Evolutionary conservation across 2,888 invertebrate genomes (phyloP).

Genomic region (Limnephilus lunatus): DNA sequence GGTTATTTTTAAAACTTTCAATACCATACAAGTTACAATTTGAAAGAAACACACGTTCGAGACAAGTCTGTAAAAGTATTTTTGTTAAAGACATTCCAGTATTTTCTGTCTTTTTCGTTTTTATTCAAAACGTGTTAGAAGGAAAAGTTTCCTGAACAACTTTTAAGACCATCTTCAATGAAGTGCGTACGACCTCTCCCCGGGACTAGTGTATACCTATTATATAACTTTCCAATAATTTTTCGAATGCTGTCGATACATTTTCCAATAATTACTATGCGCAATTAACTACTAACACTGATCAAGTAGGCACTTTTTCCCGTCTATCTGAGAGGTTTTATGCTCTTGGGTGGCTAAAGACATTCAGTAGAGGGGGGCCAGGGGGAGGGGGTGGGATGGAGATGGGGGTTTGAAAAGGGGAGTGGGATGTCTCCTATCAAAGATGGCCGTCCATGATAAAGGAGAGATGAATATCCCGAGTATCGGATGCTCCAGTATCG

Average conservation of each 20-base stretch:
- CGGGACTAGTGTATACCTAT: too few species aligned
- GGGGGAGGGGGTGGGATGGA: conserved; percentile 63
- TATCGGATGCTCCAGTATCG: conserved; percentile 63
- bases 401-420: conserved; percentile 69
- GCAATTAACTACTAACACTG: conserved; percentile 31
- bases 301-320: conserved; percentile 37
- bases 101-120: too few species aligned
- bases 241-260: conserved; percentile 43
- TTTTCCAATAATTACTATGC: background rate
- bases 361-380: conserved; percentile 12
- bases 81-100: too few species aligned
- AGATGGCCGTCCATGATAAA: conserved; percentile 80
- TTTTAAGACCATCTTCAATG: too few species aligned
- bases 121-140: too few species aligned
- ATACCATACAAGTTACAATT: too few species aligned
- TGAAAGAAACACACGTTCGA: too few species aligned
- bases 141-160: too few species aligned
- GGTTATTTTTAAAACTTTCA: too few species aligned
- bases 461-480: conserved; percentile 72
- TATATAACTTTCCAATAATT: too few species aligned
- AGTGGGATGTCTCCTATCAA: conserved; percentile 68
- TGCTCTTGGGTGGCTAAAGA: conserved; percentile 30
- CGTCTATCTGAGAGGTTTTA: conserved; percentile 32
- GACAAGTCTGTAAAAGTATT: too few species aligned
- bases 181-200: too few species aligned